A percentile compares a stretch with the other conserved stretches of the same genome.
phyloP scores from a whole-genome alignment of 2,113 vertebrate genomes.

The Himantopus leucocephalus region DNA sequence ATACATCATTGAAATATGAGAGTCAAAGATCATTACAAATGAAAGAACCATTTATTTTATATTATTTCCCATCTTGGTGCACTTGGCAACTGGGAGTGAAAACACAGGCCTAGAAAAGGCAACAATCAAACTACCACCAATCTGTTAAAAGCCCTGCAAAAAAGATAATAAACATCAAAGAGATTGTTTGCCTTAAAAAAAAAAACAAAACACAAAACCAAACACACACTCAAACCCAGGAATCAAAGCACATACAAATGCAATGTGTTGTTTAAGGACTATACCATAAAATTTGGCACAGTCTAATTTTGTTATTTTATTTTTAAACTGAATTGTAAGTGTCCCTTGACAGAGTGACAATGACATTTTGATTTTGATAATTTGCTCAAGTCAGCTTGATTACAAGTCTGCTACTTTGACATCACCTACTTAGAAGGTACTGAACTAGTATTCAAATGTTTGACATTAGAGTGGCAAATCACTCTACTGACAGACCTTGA shows the following conservation, averaged over 20 bases:
- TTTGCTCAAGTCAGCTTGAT: slow-evolving; percentile 68
- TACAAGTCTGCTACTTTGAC: slow-evolving; percentile 62
- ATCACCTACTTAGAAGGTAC: not conserved
- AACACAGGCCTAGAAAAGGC: not conserved
- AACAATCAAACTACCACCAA: not conserved
- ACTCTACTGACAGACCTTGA: not conserved
- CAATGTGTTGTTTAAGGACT: not conserved
- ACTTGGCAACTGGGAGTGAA: not conserved
- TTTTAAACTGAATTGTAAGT: not conserved
- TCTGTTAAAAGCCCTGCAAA: not conserved
- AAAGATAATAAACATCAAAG: not conserved
- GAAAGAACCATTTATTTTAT: not conserved
- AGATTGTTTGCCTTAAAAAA: not conserved
- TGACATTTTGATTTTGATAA: slow-evolving; percentile 47
- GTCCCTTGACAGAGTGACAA: not conserved
- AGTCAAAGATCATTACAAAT: not conserved
- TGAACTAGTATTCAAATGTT: slow-evolving; percentile 16
- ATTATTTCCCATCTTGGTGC: not conserved
- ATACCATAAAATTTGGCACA: not conserved
- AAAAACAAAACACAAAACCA: not conserved
- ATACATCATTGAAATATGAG: rapidly evolving
- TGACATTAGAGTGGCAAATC: slow-evolving; percentile 7
- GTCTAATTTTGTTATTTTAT: not conserved
- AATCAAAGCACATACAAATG: not conserved
- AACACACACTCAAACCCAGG: not conserved